Percentiles rank a stretch among this genome's conserved stretches.
Evolutionary conservation across 2,888 invertebrate genomes (phyloP).

Genomic region (Microplitis deprimator): DNA sequence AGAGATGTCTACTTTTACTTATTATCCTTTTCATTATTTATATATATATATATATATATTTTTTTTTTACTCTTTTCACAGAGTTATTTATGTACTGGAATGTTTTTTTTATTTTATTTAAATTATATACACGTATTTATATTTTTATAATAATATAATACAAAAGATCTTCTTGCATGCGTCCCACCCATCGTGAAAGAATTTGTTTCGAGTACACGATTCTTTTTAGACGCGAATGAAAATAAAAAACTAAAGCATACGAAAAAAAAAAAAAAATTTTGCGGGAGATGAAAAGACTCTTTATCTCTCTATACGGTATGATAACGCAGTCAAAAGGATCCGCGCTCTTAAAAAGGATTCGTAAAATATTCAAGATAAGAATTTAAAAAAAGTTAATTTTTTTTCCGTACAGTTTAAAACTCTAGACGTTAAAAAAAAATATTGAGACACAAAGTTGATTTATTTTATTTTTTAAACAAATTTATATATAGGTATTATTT

Average conservation of each 20-base stretch:
- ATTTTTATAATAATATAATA: neutral
- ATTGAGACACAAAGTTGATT: neutral
- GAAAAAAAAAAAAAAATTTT: neutral
- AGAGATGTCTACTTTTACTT: neutral
- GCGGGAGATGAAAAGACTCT: slow-evolving; percentile 20
- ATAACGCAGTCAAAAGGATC: slow-evolving; percentile 3
- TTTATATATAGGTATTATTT: too few species aligned
- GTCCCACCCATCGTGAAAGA: neutral
- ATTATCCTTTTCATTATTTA: neutral
- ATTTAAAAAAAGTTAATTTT: neutral
- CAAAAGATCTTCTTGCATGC: neutral
- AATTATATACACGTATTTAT: neutral
- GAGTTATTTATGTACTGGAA: neutral
- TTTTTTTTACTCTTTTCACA: neutral
- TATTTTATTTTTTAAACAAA: neutral
- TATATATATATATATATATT: too few species aligned
- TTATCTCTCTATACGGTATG: neutral
- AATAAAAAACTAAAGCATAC: neutral
- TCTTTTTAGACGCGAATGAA: neutral
- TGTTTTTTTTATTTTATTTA: neutral
- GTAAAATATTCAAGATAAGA: neutral
- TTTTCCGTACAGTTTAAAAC: neutral
- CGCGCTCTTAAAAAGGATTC: neutral
- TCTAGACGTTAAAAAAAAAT: neutral
- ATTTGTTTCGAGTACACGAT: slow-evolving; percentile 23